phyloP scores from a whole-genome alignment of 2,113 vertebrate genomes.

The Xyliphius kryptos region DNA sequence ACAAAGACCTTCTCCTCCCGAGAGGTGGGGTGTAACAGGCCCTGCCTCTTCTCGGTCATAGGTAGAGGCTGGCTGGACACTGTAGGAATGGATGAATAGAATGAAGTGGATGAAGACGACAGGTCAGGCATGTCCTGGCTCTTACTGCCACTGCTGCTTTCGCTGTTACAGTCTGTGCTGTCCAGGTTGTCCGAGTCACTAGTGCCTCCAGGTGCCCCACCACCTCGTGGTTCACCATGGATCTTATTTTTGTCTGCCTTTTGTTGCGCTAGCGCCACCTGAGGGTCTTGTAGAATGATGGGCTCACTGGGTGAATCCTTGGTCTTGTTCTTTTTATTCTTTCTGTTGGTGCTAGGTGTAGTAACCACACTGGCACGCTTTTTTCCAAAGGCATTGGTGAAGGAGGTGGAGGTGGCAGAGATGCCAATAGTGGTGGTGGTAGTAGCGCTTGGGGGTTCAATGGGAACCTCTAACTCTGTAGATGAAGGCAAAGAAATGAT shows the following conservation, averaged over 20 bases:
- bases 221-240: slow-evolving; percentile 88
- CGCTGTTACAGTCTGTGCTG: slow-evolving; percentile 92
- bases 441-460: slow-evolving; percentile 96
- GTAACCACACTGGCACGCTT: slow-evolving; percentile 89
- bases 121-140: slow-evolving; percentile 90
- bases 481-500: too few relatives aligned
- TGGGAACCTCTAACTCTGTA: slow-evolving; percentile 88
- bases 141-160: slow-evolving; percentile 90
- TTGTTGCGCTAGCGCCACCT: slow-evolving; percentile 91
- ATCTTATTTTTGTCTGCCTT: slow-evolving; percentile 97
- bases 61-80: slow-evolving; percentile 65
- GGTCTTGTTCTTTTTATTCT: slow-evolving; percentile 98
- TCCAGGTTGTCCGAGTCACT: slow-evolving; percentile 94
- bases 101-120: slow-evolving; percentile 70
- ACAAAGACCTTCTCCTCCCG: slow-evolving; percentile 80
- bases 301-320: slow-evolving; percentile 88
- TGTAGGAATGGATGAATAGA: slow-evolving; percentile 68
- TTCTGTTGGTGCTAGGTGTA: slow-evolving; percentile 88
- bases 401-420: slow-evolving; percentile 92
- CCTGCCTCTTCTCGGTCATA: slow-evolving; percentile 73
- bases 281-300: slow-evolving; percentile 89
- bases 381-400: slow-evolving; percentile 91
- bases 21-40: slow-evolving; percentile 66
- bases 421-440: slow-evolving; percentile 98
- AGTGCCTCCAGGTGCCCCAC: slow-evolving; percentile 79